These are phyloP conservation scores for Hydrozoanthus gracilis DNA, from an alignment of 92 coral and sea anemone species.

Conservation along the genomic window DNA sequence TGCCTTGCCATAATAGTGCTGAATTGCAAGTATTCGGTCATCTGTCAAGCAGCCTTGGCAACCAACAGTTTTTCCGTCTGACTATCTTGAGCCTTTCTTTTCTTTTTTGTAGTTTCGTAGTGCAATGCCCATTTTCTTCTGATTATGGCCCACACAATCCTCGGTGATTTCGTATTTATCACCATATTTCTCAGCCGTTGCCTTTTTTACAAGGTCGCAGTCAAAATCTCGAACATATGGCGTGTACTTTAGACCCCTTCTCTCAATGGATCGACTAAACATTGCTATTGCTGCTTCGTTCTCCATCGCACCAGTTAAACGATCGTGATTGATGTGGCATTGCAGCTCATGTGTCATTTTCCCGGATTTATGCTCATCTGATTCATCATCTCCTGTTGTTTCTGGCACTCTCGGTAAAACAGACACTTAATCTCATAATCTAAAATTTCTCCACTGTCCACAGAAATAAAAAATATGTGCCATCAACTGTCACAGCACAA, in stretches of 20 bases:
- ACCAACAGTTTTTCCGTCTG: background rate
- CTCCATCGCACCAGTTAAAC: too few species aligned
- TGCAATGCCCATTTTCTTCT: slow-evolving; percentile 37
- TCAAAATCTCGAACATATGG: background rate
- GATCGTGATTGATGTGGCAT: background rate
- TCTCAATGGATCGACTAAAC: background rate
- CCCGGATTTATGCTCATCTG: too few species aligned
- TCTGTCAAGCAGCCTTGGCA: slow-evolving; percentile 33
- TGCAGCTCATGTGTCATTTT: too few species aligned
- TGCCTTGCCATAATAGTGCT: slow-evolving; percentile 1
- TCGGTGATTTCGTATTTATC: slow-evolving; percentile 22
- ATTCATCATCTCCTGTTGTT: too few species aligned
- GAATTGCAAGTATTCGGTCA: background rate
- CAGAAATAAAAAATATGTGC: too few species aligned
- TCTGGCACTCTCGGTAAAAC: too few species aligned
- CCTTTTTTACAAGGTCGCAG: background rate
- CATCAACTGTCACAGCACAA: too few species aligned
- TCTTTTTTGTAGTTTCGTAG: slow-evolving; percentile 28
- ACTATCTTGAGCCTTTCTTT: background rate
- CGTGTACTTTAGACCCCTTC: background rate
- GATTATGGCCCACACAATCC: slow-evolving; percentile 48
- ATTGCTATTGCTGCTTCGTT: background rate
- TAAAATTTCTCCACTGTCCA: background rate
- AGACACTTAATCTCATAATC: too few species aligned
- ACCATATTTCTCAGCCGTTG: slow-evolving; percentile 3